These are phyloP conservation scores for Timema podura DNA, from an alignment of 2,888 invertebrate genomes.

Conservation along the genomic window DNA sequence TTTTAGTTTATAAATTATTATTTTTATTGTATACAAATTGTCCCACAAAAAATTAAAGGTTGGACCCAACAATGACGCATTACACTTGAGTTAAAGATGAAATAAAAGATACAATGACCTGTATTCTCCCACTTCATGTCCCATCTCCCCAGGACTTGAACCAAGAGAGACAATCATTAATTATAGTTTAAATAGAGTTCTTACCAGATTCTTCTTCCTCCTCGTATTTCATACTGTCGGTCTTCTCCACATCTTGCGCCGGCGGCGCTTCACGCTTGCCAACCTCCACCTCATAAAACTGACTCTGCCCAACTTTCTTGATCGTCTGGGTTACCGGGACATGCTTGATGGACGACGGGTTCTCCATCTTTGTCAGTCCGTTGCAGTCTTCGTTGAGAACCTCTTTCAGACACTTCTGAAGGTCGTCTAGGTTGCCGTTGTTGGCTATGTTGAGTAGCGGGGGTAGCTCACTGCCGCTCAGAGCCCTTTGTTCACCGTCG, in stretches of 20 bases:
- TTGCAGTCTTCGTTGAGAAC: conserved; percentile 40
- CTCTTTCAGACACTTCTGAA: conserved; percentile 58
- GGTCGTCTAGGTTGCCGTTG: conserved; percentile 60
- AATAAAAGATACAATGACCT: too few species aligned
- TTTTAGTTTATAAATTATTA: too few species aligned
- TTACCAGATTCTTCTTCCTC: conserved; percentile 40
- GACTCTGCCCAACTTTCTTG: conserved; percentile 50
- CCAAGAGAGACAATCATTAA: too few species aligned
- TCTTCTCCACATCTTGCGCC: conserved; percentile 54
- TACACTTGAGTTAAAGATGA: too few species aligned
- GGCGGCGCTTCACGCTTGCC: conserved; percentile 41
- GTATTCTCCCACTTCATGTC: too few species aligned
- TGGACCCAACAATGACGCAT: too few species aligned
- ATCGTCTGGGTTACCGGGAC: conserved; percentile 37
- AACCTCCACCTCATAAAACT: conserved; percentile 48
- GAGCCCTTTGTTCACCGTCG: conserved; percentile 38
- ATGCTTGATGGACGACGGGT: conserved; percentile 20
- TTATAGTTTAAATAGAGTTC: background rate
- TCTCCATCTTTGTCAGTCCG: conserved; percentile 28
- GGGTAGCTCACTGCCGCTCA: conserved; percentile 43
- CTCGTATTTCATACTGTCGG: conserved; percentile 75
- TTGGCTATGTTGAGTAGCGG: conserved; percentile 60
- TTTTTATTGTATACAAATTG: too few species aligned
- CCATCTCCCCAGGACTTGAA: too few species aligned
- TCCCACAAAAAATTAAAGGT: too few species aligned